Evolutionary conservation across 2,888 invertebrate genomes (phyloP).

Genomic region (Drosophila percnosoma): DNA sequence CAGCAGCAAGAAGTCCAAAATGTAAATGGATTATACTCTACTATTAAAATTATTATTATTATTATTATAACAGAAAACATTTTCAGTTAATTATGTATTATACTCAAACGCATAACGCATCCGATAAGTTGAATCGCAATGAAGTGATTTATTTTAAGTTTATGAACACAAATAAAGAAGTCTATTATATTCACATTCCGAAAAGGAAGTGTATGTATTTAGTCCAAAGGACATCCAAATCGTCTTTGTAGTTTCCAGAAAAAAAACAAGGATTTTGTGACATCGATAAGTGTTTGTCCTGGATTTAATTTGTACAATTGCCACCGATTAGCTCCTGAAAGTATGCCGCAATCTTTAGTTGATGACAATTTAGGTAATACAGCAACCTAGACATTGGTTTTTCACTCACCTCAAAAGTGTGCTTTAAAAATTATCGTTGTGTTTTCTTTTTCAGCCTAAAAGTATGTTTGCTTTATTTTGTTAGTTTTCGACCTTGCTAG

Average conservation of each 20-base stretch:
- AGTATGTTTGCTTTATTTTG: neutral
- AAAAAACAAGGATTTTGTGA: neutral
- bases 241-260: neutral
- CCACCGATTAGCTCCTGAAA: neutral
- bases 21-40: constrained; percentile 51
- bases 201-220: neutral
- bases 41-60: neutral
- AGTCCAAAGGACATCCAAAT: neutral
- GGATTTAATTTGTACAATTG: no score
- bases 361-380: neutral
- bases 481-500: neutral
- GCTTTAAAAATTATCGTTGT: neutral
- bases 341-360: neutral
- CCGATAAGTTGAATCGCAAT: constrained; percentile 48
- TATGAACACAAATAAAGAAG: constrained; percentile 38
- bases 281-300: no score
- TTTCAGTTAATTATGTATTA: constrained; percentile 44
- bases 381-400: neutral
- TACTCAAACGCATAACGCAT: constrained; percentile 21
- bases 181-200: constrained; percentile 9
- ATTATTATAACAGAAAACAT: constrained; percentile 10
- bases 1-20: constrained; percentile 83
- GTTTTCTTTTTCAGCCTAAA: neutral
- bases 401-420: neutral
- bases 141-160: constrained; percentile 62